Conservation (phyloP, 2,113 vertebrate species). For the Anthoscopus minutus region DNA sequence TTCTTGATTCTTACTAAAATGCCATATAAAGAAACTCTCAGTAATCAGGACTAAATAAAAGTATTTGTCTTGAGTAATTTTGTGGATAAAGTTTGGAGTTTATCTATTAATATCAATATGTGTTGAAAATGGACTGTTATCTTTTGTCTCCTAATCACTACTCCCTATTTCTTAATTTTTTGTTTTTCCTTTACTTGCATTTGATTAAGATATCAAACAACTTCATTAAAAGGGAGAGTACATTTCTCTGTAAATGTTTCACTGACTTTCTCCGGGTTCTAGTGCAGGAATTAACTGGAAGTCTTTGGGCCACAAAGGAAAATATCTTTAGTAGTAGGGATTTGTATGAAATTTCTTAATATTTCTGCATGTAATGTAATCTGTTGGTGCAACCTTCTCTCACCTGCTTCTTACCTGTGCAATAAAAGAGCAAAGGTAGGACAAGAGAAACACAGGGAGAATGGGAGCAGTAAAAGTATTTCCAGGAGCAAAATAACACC, state of each 20-base stretch:
- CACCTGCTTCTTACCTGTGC: background rate
- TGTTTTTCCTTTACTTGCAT: background rate
- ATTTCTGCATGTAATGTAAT: background rate
- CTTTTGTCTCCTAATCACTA: background rate
- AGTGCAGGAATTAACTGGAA: background rate
- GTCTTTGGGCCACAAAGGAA: background rate
- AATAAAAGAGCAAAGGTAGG: background rate
- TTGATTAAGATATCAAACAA: background rate
- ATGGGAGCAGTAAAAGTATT: background rate
- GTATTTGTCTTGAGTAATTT: background rate
- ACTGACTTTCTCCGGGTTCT: background rate
- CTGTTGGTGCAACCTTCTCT: background rate
- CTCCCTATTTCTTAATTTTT: background rate
- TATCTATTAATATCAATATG: background rate
- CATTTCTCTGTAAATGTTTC: background rate
- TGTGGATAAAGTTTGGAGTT: background rate
- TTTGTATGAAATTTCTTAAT: background rate
- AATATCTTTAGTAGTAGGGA: background rate
- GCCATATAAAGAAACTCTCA: background rate
- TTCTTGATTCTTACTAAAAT: background rate
- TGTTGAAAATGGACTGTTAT: background rate
- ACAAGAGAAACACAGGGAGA: background rate
- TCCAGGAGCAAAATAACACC: background rate
- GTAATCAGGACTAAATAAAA: background rate
- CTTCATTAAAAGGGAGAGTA: background rate